Conservation (phyloP, 2,113 vertebrate species). For the Semnornis frantzii region DNA sequence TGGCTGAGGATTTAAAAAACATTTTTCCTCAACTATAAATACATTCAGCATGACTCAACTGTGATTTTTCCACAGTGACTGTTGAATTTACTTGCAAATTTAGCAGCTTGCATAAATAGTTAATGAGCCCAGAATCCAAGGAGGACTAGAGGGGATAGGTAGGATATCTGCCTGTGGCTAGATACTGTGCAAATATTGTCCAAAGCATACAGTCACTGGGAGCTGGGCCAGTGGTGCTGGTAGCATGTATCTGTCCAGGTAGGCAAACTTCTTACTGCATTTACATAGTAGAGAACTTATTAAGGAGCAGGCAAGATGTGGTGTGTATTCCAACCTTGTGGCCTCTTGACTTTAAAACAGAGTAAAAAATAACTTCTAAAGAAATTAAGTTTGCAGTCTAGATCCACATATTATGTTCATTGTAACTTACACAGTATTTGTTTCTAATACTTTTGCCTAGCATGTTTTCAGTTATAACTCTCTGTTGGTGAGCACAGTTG, state of each 20-base stretch:
- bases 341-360: neutral
- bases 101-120: neutral
- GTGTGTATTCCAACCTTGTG: neutral
- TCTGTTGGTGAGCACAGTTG: neutral
- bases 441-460: neutral
- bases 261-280: neutral
- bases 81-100: slow-evolving; percentile 1
- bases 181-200: neutral
- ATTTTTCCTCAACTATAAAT: neutral
- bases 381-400: neutral
- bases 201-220: fast-evolving
- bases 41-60: neutral
- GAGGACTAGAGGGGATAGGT: neutral
- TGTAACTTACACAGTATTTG: neutral
- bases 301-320: neutral
- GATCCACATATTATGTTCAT: neutral
- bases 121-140: neutral
- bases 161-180: neutral
- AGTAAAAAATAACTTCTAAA: neutral
- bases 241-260: neutral
- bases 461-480: neutral
- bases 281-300: neutral
- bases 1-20: neutral
- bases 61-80: neutral
- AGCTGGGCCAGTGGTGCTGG: neutral